Base-by-base conservation (phyloP, 2,888 invertebrate genomes). In the Desoria tigrina region DNA sequence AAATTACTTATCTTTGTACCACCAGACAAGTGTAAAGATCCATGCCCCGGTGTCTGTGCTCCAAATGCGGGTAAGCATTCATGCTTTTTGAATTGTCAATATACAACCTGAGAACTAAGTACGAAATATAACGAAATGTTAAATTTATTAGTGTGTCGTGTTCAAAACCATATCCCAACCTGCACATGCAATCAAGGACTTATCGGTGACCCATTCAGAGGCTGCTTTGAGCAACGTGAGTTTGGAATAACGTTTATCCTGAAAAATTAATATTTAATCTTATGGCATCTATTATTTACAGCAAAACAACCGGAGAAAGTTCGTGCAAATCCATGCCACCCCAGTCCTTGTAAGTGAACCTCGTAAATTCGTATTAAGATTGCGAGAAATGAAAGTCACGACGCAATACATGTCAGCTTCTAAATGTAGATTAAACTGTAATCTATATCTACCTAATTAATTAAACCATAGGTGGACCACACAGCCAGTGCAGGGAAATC, bases 371-470 rank as follows among this genome's bases (percentile, higher is more conserved):
- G 61, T 18, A 56, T 21, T 18, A 56, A 65, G 28, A 26, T 50
- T 1, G 2, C 1, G 55, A 59, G 39, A 68, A 69, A 18, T 68
- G 66, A 2, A 56, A 59, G 11, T 59, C 62, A 65, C 80, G 83
- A 14, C 78, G 81, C 65, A 88, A 90, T 77, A 90, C 90, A 2
- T 92, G 91, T 78, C 54, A 58, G 14, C 81, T 83, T 70, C 90
- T 90, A 56, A 87, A 89, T 2, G 90, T 90, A 0, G 93, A 92
- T 78, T n/a, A n/a, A n/a, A n/a, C n/a, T n/a, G n/a, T n/a, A n/a
- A n/a, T n/a, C n/a, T n/a, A n/a, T n/a, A n/a, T n/a, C n/a, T n/a
- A n/a, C n/a, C n/a, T n/a, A n/a, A n/a, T 32, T 32, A 32, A 7
- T 7, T 32, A 32, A 32, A 4, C 11, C 32, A 7, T 32, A 45